Conservation (phyloP, 2,113 vertebrate genomes). For the Passerina amoena region DNA sequence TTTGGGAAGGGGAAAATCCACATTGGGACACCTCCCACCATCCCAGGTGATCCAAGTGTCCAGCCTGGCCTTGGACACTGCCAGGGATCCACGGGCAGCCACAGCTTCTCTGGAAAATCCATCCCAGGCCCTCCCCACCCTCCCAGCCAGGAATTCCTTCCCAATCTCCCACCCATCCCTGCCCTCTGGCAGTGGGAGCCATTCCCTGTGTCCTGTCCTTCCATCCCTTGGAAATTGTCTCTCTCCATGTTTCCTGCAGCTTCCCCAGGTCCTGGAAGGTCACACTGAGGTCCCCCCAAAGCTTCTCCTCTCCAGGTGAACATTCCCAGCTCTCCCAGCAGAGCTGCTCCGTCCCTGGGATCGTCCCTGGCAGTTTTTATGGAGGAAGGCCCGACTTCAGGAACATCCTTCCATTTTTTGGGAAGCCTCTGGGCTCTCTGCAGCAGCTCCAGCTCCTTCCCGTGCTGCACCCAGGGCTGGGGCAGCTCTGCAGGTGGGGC, state of each 20-base stretch:
- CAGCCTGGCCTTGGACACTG: not conserved
- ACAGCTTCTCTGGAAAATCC: not conserved
- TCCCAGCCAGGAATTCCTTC: not conserved
- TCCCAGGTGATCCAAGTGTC: not conserved
- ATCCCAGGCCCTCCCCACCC: not conserved
- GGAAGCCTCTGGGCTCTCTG: not conserved
- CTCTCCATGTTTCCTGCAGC: not conserved
- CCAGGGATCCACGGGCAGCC: not conserved
- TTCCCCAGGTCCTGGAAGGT: not conserved
- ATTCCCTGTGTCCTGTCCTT: not conserved
- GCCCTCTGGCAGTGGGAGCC: fast-evolving
- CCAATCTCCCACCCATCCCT: not conserved
- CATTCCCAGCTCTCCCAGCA: not conserved
- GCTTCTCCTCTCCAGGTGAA: not conserved
- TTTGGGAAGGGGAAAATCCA: not conserved
- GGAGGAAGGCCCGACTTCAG: no score
- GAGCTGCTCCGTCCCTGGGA: not conserved
- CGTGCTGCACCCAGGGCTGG: not conserved
- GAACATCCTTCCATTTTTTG: no score
- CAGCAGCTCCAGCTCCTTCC: not conserved
- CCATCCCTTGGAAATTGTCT: not conserved
- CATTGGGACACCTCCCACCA: not conserved
- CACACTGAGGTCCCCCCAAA: not conserved
- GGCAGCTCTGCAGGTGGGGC: not conserved
- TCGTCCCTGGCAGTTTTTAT: not conserved